Evolutionary conservation across 1,140 invertebrate genomes (phyloP).

Genomic region (Leguminivora glycinivorella): DNA sequence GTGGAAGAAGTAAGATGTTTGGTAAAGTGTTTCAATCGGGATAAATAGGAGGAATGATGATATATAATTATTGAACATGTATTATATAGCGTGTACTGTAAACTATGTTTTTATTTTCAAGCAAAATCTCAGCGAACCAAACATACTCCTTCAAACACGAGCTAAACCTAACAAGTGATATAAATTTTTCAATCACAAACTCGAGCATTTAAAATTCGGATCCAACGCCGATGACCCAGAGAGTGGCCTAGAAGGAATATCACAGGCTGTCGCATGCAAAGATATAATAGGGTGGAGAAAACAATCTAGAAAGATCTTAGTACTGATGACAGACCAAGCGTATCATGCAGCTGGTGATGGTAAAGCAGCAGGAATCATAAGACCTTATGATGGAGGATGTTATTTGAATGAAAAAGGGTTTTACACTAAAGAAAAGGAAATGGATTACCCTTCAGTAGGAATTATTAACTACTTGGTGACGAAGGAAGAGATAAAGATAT

Average conservation of each 20-base stretch:
- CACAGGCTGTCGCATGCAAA: constrained; percentile 5
- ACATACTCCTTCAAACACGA: constrained; percentile 14
- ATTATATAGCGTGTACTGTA: not conserved
- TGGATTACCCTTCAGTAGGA: constrained; percentile 13
- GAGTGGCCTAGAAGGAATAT: constrained; percentile 3
- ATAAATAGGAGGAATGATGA: no score
- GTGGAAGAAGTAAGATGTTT: no score
- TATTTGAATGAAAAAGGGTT: constrained; percentile 1
- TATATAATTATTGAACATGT: no score
- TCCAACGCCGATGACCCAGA: not conserved
- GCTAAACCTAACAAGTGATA: not conserved
- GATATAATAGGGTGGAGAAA: not conserved
- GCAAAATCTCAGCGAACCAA: not conserved
- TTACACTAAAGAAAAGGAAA: constrained; percentile 9
- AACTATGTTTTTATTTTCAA: not conserved
- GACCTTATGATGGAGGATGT: constrained; percentile 10
- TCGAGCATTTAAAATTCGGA: not conserved
- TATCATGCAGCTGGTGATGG: constrained; percentile 20
- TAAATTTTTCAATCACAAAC: not conserved
- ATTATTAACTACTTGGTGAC: not conserved
- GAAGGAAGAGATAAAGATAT: constrained; percentile 14
- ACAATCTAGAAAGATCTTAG: not conserved
- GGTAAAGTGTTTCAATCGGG: no score
- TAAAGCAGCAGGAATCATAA: not conserved
- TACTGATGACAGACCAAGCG: constrained; percentile 1